These are phyloP conservation scores for Pseudonaja textilis DNA, from an alignment of 2,113 vertebrate species.

Conservation along the genomic window DNA sequence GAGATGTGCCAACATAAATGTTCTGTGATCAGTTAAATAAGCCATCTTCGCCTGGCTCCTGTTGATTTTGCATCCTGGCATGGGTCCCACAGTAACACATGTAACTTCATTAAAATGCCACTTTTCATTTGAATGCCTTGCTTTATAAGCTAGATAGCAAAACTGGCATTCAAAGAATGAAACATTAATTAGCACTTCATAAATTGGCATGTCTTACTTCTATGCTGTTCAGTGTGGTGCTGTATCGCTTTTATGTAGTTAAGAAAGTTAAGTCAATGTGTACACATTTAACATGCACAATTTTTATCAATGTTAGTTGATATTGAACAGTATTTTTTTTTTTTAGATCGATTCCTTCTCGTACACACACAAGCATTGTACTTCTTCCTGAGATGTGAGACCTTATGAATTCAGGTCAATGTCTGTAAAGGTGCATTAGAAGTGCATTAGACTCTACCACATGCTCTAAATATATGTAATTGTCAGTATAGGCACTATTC, in stretches of 20 bases:
- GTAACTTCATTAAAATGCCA: slow-evolving; percentile 46
- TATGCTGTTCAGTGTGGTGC: not conserved
- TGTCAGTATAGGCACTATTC: not conserved
- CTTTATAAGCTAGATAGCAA: slow-evolving; percentile 37
- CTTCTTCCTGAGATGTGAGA: not conserved
- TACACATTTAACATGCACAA: not conserved
- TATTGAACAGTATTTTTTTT: not conserved
- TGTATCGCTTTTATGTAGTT: not conserved
- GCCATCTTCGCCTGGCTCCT: not conserved
- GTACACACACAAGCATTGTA: not conserved
- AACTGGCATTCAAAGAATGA: slow-evolving; percentile 29
- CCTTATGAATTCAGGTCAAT: not conserved
- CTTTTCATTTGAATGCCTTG: slow-evolving; percentile 36
- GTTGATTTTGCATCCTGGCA: slow-evolving; percentile 18
- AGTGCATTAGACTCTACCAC: not conserved
- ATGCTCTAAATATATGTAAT: not conserved
- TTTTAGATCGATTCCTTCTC: not conserved
- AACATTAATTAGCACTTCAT: slow-evolving; percentile 13
- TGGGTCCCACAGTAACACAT: slow-evolving; percentile 20
- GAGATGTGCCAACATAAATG: slow-evolving; percentile 22
- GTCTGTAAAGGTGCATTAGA: not conserved
- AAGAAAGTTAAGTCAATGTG: not conserved
- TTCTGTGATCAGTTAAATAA: slow-evolving; percentile 22
- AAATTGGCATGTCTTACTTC: slow-evolving; percentile 12
- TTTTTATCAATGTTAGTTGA: not conserved